phyloP scores from a whole-genome alignment of 2,113 vertebrate species.

The Chaetops frenatus region DNA sequence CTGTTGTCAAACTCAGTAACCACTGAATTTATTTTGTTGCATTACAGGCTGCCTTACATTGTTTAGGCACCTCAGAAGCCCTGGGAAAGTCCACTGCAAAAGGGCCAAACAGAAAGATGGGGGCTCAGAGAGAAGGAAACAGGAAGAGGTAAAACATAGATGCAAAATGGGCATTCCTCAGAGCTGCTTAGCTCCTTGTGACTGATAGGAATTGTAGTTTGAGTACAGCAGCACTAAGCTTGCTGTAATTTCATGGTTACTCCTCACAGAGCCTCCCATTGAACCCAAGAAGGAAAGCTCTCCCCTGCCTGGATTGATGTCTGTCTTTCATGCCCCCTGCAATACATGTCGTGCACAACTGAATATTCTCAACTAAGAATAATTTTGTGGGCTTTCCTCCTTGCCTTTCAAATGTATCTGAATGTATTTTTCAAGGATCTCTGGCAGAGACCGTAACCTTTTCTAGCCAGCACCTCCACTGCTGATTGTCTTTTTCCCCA shows the following conservation, averaged over 20 bases:
- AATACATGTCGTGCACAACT: neutral
- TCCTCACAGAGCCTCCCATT: fast-evolving
- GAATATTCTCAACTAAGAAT: neutral
- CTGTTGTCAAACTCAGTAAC: neutral
- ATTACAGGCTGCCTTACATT: neutral
- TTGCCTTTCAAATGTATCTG: neutral
- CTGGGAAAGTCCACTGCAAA: neutral
- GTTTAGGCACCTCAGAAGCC: neutral
- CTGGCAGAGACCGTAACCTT: neutral
- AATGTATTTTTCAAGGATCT: neutral
- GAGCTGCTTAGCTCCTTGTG: neutral
- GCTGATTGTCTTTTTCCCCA: neutral
- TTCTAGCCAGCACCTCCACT: neutral
- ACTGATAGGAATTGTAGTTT: neutral
- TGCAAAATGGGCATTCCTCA: neutral
- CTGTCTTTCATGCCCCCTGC: neutral
- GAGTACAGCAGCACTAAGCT: neutral
- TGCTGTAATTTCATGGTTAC: neutral
- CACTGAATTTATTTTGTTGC: neutral
- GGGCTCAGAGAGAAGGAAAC: neutral
- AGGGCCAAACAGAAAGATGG: neutral
- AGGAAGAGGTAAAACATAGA: neutral
- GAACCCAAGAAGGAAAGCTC: neutral
- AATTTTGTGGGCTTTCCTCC: neutral
- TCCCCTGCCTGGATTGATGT: neutral